Conservation (phyloP, 2,113 vertebrate species). For the Corythornis vintsioides region DNA sequence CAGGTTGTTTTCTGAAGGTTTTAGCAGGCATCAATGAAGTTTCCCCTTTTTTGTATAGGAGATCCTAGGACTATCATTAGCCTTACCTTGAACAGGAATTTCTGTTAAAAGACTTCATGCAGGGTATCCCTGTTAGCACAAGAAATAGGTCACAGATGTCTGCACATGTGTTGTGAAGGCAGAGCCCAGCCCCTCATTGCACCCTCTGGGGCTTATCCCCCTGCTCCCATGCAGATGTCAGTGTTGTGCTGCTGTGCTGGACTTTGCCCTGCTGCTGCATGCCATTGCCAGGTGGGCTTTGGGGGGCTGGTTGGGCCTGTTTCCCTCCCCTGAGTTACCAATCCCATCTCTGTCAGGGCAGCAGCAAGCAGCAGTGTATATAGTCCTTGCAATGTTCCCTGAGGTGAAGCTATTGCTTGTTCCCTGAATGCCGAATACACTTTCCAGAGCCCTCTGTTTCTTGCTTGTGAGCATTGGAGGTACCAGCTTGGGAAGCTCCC, state of each 20-base stretch:
- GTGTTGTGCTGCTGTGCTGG: not conserved
- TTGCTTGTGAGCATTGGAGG: not conserved
- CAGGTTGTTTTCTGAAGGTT: conserved; percentile 18
- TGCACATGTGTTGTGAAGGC: not conserved
- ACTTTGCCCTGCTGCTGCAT: not conserved
- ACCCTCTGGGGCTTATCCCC: accelerated
- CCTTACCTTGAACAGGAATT: not conserved
- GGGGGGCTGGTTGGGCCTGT: not conserved
- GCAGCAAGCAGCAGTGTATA: not conserved
- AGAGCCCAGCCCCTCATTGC: accelerated
- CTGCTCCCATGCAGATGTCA: accelerated
- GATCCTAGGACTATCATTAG: not conserved
- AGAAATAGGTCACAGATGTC: conserved; percentile 44
- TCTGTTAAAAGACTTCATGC: conserved; percentile 1
- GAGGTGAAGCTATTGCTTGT: not conserved
- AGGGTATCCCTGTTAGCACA: conserved; percentile 25
- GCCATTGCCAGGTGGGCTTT: not conserved
- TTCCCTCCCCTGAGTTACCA: not conserved
- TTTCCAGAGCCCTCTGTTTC: not conserved
- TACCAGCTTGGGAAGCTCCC: not conserved
- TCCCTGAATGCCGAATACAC: not conserved
- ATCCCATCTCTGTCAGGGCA: not conserved
- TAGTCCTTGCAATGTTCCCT: accelerated
- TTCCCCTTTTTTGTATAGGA: not conserved
- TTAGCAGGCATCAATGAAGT: not conserved